Evolutionary conservation across 2,888 invertebrate genomes (phyloP), one percentile per base, ranked within the genome.

Genomic region (Melanostoma mellinum): DNA sequence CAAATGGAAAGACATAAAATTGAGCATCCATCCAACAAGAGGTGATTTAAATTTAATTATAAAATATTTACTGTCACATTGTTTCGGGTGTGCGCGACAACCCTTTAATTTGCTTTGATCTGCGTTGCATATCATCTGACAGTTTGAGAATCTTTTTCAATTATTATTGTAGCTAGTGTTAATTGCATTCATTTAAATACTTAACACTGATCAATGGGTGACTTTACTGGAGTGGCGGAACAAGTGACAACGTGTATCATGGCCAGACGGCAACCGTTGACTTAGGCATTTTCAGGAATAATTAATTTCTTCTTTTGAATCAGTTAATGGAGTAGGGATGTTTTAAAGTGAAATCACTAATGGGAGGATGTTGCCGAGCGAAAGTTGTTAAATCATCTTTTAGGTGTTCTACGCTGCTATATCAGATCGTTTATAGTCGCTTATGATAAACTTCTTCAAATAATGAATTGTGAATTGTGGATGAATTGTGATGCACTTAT

Each of bases 21-120:
- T 79, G 52, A 75, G 79, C 65, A 79, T 65, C 60, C 53, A 78
- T 65, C 58, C 61, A 77, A 78, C 78, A 69, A 65, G 79, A 74
- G 63, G 46, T 74, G 74, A 84, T 84, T 75, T 75, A 71, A 79
- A 84, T 84, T 84, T 79, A 84, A 84, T 84, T 84, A 75, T 84
- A 79, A 74, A 75, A 84, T 71, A 74, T 79, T 84, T 55, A 71
- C 67, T 60, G 74, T 55, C 60, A 79, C 84, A 84, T 79, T 84
- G 84, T 84, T 79, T 67, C 50, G 69, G 10, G 6, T 50, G 30
- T 50, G 60, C 53, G 40, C 46, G 76, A 76, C 81, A 81, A 50
- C 67, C 65, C 65, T 71, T 72, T 52, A 32, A 56, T 53, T 53
- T 38, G 68, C 74, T 84, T 84, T 79, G 82, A 84, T 74, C 61